Conservation (phyloP, 2,888 invertebrate genomes). For the Panopea generosa region DNA sequence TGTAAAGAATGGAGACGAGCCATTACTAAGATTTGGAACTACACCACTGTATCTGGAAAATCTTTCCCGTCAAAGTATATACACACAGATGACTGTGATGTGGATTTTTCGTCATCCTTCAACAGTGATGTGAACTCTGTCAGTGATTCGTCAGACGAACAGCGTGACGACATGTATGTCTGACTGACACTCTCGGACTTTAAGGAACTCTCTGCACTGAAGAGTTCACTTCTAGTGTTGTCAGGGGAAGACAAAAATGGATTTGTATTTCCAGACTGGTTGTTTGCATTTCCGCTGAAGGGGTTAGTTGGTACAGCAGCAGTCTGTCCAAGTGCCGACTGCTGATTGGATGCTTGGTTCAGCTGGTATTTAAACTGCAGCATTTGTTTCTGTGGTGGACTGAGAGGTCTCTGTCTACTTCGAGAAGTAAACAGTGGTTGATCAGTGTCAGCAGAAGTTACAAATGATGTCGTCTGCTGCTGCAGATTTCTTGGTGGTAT, state of each 20-base stretch:
- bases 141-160: conserved; percentile 84
- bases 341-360: conserved; percentile 20
- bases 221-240: neutral
- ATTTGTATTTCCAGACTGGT: conserved; percentile 15
- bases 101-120: conserved; percentile 80
- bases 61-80: conserved; percentile 76
- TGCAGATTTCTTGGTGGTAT: conserved; percentile 45
- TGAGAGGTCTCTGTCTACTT: conserved; percentile 47
- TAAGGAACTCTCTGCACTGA: conserved; percentile 10
- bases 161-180: conserved; percentile 81
- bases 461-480: neutral
- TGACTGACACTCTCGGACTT: conserved; percentile 46
- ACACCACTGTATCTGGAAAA: conserved; percentile 62
- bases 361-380: no score
- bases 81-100: conserved; percentile 73
- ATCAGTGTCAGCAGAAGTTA: neutral
- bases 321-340: neutral
- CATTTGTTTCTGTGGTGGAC: conserved; percentile 20
- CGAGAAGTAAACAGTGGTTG: conserved; percentile 28
- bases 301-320: conserved; percentile 6
- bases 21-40: no score
- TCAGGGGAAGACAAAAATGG: conserved; percentile 41
- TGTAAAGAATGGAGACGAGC: no score
- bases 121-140: conserved; percentile 87
- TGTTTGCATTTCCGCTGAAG: neutral